phyloP scores from a whole-genome alignment of 2,113 vertebrate genomes.

The Oncorhynchus kisutch region DNA sequence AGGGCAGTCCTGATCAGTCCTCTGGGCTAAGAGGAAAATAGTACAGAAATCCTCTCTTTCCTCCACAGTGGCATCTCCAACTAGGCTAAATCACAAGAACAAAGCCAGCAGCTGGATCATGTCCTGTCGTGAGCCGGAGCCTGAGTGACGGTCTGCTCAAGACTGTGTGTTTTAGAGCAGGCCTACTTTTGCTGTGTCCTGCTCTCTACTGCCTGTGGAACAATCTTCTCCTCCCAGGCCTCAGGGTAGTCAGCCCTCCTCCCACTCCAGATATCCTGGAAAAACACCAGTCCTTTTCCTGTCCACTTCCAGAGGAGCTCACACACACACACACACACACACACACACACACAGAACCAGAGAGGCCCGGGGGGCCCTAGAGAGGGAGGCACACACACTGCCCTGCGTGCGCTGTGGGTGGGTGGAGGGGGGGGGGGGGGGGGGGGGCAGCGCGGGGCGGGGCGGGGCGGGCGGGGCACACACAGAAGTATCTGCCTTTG shows the following conservation, averaged over 20 bases:
- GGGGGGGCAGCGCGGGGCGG: no score
- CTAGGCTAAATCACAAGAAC: not conserved
- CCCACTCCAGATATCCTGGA: slow-evolving; percentile 33
- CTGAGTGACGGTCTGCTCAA: not conserved
- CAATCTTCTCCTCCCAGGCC: slow-evolving; percentile 20
- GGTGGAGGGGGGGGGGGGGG: no score
- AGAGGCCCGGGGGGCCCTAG: slow-evolving; percentile 13
- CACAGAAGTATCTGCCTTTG: slow-evolving; percentile 22
- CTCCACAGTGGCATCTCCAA: not conserved
- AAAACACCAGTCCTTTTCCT: slow-evolving; percentile 49
- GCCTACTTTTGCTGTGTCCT: slow-evolving; percentile 17
- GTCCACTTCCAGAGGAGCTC: slow-evolving; percentile 39
- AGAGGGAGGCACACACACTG: not conserved
- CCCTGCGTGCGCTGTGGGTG: no score
- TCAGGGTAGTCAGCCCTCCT: slow-evolving; percentile 25
- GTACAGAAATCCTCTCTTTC: not conserved
- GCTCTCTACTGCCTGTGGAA: slow-evolving; percentile 23
- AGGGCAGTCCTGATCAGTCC: slow-evolving; percentile 7
- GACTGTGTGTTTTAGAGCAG: not conserved
- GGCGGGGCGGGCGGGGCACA: slow-evolving; percentile 20
- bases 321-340: not conserved
- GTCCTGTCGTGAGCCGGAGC: slow-evolving; percentile 1
- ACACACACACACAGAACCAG: slow-evolving; percentile 7
- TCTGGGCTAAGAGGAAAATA: not conserved
- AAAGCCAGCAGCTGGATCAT: slow-evolving; percentile 19